These are phyloP conservation scores for Argya squamiceps DNA, from an alignment of 2,797 vertebrate species.

Conservation along the genomic window DNA sequence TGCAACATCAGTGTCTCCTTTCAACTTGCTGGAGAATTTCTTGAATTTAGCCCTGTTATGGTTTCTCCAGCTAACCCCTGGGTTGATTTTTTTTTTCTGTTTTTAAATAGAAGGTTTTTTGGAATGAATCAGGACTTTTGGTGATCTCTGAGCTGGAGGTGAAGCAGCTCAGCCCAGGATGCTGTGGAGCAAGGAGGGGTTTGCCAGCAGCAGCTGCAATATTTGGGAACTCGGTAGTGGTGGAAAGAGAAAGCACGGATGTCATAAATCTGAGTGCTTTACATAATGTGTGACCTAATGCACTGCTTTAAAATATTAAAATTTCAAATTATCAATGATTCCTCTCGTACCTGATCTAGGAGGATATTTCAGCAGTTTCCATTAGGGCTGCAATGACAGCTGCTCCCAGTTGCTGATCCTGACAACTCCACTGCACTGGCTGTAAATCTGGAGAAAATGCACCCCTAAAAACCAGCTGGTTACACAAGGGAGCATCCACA, in stretches of 20 bases:
- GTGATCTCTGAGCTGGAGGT: background rate
- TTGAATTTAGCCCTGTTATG: background rate
- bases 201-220: background rate
- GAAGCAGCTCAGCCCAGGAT: background rate
- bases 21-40: background rate
- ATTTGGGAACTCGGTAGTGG: background rate
- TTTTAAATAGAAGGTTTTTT: background rate
- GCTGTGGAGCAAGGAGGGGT: background rate
- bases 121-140: background rate
- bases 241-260: background rate
- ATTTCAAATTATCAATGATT: background rate
- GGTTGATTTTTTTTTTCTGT: background rate
- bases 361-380: background rate
- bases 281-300: constrained; percentile 22
- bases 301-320: constrained; percentile 35
- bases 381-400: background rate
- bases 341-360: background rate
- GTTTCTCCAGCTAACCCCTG: background rate
- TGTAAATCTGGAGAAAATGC: constrained; percentile 3
- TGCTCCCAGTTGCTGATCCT: background rate
- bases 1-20: background rate
- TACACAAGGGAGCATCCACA: background rate
- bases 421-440: background rate
- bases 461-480: constrained; percentile 12
- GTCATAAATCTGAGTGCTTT: background rate